Base-by-base conservation (phyloP, 2,113 vertebrate species). In the Sula dactylatra region DNA sequence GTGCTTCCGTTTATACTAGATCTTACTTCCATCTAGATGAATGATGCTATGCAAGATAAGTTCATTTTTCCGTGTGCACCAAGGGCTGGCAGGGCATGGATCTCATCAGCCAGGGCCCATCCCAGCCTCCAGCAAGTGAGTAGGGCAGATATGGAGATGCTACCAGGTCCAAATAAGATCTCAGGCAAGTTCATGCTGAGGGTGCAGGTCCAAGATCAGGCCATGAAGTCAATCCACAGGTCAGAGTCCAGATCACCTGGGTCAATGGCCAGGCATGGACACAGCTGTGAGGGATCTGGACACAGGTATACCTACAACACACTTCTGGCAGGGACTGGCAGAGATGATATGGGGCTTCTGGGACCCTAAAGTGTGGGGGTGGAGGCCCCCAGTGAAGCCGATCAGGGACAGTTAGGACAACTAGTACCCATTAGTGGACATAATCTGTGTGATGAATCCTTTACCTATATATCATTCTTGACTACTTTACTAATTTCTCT, bases 181-280 rank as follows among this genome's bases (percentile, higher is more conserved):
- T 6, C 32, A 77, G 27, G 7, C 3, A 89, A 20, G 21, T 67
- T 69, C 25, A 8, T 17, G 10, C 1, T 54, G 8, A 36, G 38
- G 4, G 50, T 11, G 9, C 4, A 80, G 20, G 52, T 80, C 16
- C n/a, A 67, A 58, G 31, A 32, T n/a, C 11, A 22, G 17, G 7
- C 16, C 31, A 9, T 44, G 10, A 64, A 40, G 9, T n/a, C 1
- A 1, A 38, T 34, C 11, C 31, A n/a, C 4, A n/a, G 6, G 15
- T n/a, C 9, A 8, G 26, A 76, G 47, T 44, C 20, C 25, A 34
- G 24, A 58, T 27, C 22, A 80, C 0, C 22, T 21, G 50, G 22
- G 11, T 17, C 36, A 3, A 19, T 55, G 32, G 6, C 3, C 54
- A 84, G 24, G 16, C 6, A 31, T 16, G 22, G 26, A 3, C 20